Percentiles rank a stretch among this genome's conserved stretches.
These are phyloP conservation scores for Fopius arisanus DNA, from an alignment of 1,140 invertebrate species.

Conservation along the genomic window DNA sequence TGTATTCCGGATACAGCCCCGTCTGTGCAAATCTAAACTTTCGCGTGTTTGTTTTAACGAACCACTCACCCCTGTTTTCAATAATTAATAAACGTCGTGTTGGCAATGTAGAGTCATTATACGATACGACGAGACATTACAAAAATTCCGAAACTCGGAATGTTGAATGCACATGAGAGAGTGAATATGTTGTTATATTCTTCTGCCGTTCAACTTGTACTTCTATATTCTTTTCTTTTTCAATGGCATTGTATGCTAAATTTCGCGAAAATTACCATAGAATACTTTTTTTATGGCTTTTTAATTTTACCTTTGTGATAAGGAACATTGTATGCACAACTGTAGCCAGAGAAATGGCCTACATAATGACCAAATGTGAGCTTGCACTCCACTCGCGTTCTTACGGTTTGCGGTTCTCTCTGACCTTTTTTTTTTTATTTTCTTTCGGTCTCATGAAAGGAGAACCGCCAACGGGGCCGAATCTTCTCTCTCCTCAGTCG, in stretches of 20 bases:
- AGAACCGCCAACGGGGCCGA: conserved; percentile 40
- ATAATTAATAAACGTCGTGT: neutral
- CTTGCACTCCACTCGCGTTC: conserved; percentile 29
- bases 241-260: neutral
- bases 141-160: neutral
- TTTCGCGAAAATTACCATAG: neutral
- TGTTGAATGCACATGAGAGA: neutral
- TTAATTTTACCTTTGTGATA: neutral
- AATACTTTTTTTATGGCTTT: conserved; percentile 8
- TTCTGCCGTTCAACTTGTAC: neutral
- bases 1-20: neutral
- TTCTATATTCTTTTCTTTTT: neutral
- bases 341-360: conserved; percentile 7
- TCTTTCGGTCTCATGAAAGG: conserved; percentile 39
- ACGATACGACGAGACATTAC: neutral
- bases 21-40: neutral
- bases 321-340: neutral
- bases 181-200: neutral
- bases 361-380: conserved; percentile 33
- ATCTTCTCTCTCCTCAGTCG: neutral
- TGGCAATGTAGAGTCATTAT: neutral
- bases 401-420: conserved; percentile 45
- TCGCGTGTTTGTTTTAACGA: neutral
- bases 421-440: neutral
- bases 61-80: neutral